These are phyloP conservation scores for Callosobruchus maculatus DNA, from an alignment of 2,888 invertebrate species.

Conservation along the genomic window DNA sequence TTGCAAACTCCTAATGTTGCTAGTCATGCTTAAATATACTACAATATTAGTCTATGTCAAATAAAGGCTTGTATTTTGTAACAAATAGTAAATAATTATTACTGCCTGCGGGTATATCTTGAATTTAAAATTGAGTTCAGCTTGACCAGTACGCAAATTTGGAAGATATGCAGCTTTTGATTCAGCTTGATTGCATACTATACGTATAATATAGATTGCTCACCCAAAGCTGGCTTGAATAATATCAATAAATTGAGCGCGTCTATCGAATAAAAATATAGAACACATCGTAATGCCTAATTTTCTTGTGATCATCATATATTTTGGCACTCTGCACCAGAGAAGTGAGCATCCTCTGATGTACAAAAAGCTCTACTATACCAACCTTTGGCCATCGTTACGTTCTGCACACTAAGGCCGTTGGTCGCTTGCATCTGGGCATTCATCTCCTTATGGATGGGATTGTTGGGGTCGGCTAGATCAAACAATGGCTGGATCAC, in stretches of 20 bases:
- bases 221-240: too few species aligned
- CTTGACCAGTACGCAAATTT: too few species aligned
- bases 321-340: slow-evolving; percentile 40
- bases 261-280: too few species aligned
- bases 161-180: too few species aligned
- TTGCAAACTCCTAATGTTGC: not conserved
- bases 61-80: too few species aligned
- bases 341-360: slow-evolving; percentile 4
- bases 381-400: slow-evolving; percentile 41
- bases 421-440: slow-evolving; percentile 48
- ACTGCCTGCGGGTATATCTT: too few species aligned
- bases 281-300: not conserved
- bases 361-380: slow-evolving; percentile 22
- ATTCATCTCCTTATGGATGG: slow-evolving; percentile 57
- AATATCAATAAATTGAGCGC: too few species aligned
- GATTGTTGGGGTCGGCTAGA: slow-evolving; percentile 86
- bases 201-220: too few species aligned
- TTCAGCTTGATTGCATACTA: too few species aligned
- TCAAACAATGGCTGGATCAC: slow-evolving; percentile 91
- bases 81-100: too few species aligned
- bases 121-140: too few species aligned
- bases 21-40: not conserved
- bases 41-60: too few species aligned
- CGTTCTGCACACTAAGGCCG: slow-evolving; percentile 26
- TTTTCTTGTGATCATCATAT: not conserved